Percentiles rank a stretch among this genome's conserved stretches.
Evolutionary conservation across 1,140 invertebrate species (phyloP).

Genomic region (Zophobas morio): DNA sequence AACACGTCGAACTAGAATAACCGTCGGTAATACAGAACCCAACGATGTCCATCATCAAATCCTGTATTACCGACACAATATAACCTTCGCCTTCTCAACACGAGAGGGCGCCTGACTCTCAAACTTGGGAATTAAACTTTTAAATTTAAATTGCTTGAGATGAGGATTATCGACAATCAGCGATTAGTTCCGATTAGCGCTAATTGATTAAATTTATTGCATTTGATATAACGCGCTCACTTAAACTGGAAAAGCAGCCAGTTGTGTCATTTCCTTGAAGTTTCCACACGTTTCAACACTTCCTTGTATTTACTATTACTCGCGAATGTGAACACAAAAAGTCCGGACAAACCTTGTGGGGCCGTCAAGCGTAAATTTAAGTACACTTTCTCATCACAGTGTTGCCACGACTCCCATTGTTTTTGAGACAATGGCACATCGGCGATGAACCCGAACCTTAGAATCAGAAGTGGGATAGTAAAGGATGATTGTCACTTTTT

Average conservation of each 20-base stretch:
- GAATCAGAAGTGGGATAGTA: conserved; percentile 2
- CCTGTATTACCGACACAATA: conserved; percentile 6
- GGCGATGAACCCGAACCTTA: conserved; percentile 21
- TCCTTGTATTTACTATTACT: conserved; percentile 16
- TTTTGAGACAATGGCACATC: conserved; percentile 40
- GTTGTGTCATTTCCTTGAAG: conserved; percentile 13
- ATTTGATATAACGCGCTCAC: neutral
- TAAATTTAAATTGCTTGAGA: neutral
- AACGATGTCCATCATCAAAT: neutral
- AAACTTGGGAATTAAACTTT: neutral
- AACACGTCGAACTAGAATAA: too few species aligned
- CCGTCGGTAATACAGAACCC: too few species aligned
- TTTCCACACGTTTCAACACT: conserved; percentile 14
- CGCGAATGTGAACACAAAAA: conserved; percentile 3
- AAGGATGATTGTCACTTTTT: conserved; percentile 4
- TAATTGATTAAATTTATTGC: too few species aligned
- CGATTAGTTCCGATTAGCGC: conserved; percentile 1
- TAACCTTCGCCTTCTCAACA: neutral
- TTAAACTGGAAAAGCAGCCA: conserved; percentile 1
- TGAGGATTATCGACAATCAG: neutral
- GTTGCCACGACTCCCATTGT: conserved; percentile 38
- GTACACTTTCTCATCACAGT: conserved; percentile 43
- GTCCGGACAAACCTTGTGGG: conserved; percentile 21
- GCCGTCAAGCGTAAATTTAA: conserved; percentile 47
- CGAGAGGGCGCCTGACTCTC: neutral